Evolutionary conservation across 2,113 vertebrate genomes (phyloP), one percentile per base, ranked within the genome.

Genomic region (Otis tarda): DNA sequence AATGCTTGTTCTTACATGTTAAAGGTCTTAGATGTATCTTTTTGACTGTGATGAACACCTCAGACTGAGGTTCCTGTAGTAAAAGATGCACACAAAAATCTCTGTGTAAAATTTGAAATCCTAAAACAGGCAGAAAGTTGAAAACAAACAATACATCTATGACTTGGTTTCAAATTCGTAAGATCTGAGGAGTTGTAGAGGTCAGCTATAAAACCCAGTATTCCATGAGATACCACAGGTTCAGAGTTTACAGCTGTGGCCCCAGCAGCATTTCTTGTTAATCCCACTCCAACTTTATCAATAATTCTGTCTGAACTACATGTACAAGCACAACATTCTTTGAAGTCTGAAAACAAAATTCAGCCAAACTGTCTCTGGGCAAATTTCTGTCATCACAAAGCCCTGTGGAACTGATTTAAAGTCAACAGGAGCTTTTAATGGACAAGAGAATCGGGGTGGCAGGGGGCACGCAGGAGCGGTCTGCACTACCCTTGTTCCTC

Each of bases 241-340:
- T 95, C 43, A 35, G 33, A 67, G 37, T 68, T 93, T 71, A 57
- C 31, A 79, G 68, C 68, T 9, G 2, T 50, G 86, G 33, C 60
- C 76, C 76, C 28, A 82, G 83, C 43, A 96, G 80, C 83, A 69
- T n/a, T 79, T 87, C 86, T 69, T 89, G 37, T 96, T 94, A 95
- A 95, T 93, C 76, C 43, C 41, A 64, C 39, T 93, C 60, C 67
- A 93, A 76, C 83, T 92, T 92, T 89, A 93, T 95, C 92, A 95
- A 95, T 96, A 96, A 95, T 97, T 97, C 96, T 89, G 57, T 94
- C 86, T 96, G 95, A 97, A 93, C 65, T 94, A 56, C 68, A 45
- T 21, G 24, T 77, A 78, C 55, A 84, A 93, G 41, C 25, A 60
- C 27, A 89, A 79, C 39, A 45, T 57, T 90, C 95, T 95, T 94